Conservation (phyloP, 1,140 invertebrate species). For the Zaprionus gabonicus region DNA sequence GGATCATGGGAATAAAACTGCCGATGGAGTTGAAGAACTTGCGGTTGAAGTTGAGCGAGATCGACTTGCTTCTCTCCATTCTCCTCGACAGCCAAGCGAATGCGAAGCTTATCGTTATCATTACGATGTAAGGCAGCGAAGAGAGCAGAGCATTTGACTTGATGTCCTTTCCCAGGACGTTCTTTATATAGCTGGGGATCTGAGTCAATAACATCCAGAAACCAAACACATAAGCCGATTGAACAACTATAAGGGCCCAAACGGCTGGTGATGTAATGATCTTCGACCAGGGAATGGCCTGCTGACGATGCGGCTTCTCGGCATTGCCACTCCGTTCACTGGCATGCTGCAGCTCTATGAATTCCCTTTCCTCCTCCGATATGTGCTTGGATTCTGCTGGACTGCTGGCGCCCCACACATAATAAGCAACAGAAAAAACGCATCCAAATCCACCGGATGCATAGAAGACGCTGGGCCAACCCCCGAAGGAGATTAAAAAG, state of each 20-base stretch:
- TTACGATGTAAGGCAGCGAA: constrained; percentile 91
- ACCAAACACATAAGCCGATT: constrained; percentile 96
- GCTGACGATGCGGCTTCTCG: constrained; percentile 21
- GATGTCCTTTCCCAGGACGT: constrained; percentile 92
- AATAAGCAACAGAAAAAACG: constrained; percentile 87
- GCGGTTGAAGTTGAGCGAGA: constrained; percentile 85
- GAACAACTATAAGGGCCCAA: constrained; percentile 91
- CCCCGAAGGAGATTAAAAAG: constrained; percentile 86
- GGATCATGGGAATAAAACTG: constrained; percentile 86
- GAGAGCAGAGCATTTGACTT: constrained; percentile 89
- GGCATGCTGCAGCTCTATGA: constrained; percentile 85
- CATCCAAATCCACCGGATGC: constrained; percentile 88
- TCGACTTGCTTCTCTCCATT: constrained; percentile 86
- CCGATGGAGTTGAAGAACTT: constrained; percentile 89
- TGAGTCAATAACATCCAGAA: constrained; percentile 96
- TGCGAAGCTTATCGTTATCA: constrained; percentile 89
- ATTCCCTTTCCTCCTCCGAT: constrained; percentile 86
- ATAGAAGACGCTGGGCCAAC: constrained; percentile 92
- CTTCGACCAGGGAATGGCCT: constrained; percentile 87
- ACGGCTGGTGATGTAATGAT: constrained; percentile 92
- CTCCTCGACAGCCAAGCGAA: constrained; percentile 86
- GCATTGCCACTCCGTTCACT: not conserved
- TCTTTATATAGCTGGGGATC: constrained; percentile 94
- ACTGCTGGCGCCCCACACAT: constrained; percentile 87
- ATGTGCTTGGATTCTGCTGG: constrained; percentile 87